These are phyloP conservation scores for Lottia gigantea DNA, from an alignment of 2,888 invertebrate genomes.

Conservation along the genomic window DNA sequence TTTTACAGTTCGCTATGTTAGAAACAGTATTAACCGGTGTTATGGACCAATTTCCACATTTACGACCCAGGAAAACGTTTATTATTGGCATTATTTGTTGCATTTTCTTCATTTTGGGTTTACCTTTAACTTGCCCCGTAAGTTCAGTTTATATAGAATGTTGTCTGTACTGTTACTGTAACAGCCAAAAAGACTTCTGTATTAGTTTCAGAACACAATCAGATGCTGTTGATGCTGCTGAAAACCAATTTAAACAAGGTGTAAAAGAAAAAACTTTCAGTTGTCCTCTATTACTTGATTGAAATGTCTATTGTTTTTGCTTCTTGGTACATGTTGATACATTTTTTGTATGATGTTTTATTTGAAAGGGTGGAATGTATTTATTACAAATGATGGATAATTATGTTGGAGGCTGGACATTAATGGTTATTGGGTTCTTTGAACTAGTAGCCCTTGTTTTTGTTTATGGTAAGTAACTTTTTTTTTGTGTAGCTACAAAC, in stretches of 20 bases:
- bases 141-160: constrained; percentile 29
- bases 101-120: constrained; percentile 60
- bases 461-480: constrained; percentile 69
- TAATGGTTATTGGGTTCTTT: constrained; percentile 77
- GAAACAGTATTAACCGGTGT: constrained; percentile 68
- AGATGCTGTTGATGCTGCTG: too few species aligned
- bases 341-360: too few species aligned
- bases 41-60: constrained; percentile 65
- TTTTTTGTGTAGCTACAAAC: not conserved
- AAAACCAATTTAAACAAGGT: too few species aligned
- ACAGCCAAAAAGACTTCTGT: too few species aligned
- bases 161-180: too few species aligned
- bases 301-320: too few species aligned
- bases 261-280: too few species aligned
- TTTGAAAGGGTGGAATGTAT: constrained; percentile 63
- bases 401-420: constrained; percentile 65
- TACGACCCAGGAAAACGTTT: constrained; percentile 67
- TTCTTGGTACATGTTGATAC: too few species aligned
- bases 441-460: constrained; percentile 80
- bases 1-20: constrained; percentile 67
- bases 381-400: constrained; percentile 65
- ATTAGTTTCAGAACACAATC: too few species aligned
- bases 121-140: constrained; percentile 62
- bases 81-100: constrained; percentile 53
- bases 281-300: too few species aligned